Conservation (phyloP, 2,797 vertebrate genomes). For the Mastacembelus armatus region DNA sequence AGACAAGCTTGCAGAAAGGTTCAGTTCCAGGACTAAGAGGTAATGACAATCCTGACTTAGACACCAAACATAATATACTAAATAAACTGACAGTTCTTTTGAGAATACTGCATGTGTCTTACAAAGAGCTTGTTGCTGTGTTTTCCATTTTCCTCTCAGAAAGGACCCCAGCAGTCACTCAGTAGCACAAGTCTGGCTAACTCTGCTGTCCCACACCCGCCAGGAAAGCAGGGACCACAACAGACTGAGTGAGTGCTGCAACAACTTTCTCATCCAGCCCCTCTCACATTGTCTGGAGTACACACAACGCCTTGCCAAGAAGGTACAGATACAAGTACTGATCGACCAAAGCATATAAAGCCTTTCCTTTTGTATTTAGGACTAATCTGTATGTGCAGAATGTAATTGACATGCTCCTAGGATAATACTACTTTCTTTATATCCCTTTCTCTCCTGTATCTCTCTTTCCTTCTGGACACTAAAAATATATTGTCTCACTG, state of each 20-base stretch:
- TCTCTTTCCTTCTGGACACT: slow-evolving; percentile 10
- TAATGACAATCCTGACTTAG: slow-evolving; percentile 26
- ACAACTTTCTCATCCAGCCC: slow-evolving; percentile 74
- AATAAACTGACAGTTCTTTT: not conserved
- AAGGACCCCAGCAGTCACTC: slow-evolving; percentile 80
- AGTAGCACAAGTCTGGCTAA: slow-evolving; percentile 76
- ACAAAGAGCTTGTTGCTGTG: not conserved
- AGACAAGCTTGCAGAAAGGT: slow-evolving; percentile 82
- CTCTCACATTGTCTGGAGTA: slow-evolving; percentile 81
- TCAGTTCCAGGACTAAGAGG: slow-evolving; percentile 80
- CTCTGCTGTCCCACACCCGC: slow-evolving; percentile 80
- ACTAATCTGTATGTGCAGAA: not conserved
- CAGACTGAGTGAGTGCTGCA: slow-evolving; percentile 78
- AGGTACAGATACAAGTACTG: slow-evolving; percentile 64
- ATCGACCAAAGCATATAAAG: not conserved
- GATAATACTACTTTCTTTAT: not conserved
- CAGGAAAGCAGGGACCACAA: slow-evolving; percentile 82
- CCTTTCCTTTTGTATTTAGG: too few relatives aligned
- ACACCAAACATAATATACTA: fast-evolving
- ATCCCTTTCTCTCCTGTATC: not conserved
- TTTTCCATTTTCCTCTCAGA: slow-evolving; percentile 47
- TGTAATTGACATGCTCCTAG: not conserved
- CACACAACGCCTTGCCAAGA: slow-evolving; percentile 82
- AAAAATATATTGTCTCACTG: not conserved
- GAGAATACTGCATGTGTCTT: not conserved